A percentile compares a stretch with the other conserved stretches of the same genome.
Evolutionary conservation across 2,113 vertebrate species (phyloP).

Genomic region (Microtus montanus): DNA sequence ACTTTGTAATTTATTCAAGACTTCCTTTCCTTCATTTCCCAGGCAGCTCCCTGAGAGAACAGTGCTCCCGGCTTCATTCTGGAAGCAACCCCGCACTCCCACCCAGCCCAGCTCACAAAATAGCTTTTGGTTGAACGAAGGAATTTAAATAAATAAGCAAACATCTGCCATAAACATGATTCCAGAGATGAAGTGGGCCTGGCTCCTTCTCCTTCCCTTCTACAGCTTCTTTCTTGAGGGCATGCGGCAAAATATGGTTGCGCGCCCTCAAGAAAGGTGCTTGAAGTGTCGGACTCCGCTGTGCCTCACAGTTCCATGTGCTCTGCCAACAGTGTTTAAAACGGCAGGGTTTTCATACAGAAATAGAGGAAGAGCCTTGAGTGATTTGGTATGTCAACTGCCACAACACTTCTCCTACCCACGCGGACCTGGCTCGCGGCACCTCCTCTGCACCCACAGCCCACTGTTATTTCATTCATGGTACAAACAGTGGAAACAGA

Average conservation of each 20-base stretch:
- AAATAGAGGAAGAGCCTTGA: conserved; percentile 38
- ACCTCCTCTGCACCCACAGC: neutral
- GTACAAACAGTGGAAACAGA: neutral
- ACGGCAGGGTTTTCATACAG: conserved; percentile 44
- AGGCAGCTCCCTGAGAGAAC: neutral
- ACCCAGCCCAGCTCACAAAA: neutral
- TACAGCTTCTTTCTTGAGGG: neutral
- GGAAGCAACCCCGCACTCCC: neutral
- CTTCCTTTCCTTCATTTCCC: neutral
- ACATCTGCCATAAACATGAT: neutral
- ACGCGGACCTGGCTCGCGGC: accelerated
- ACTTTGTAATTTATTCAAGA: conserved; percentile 44
- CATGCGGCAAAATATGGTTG: neutral
- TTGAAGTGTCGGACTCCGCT: neutral
- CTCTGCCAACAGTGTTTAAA: conserved; percentile 33
- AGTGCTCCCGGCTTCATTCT: neutral
- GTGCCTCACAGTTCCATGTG: conserved; percentile 39
- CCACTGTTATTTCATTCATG: neutral
- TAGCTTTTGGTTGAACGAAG: conserved; percentile 14
- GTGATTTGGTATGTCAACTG: neutral
- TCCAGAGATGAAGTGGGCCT: neutral
- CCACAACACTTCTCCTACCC: neutral
- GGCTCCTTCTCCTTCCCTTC: neutral
- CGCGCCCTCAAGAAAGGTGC: neutral
- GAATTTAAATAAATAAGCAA: conserved; percentile 51